Evolutionary conservation across 2,797 vertebrate species (phyloP).

Genomic region (Intellagama lesueurii): DNA sequence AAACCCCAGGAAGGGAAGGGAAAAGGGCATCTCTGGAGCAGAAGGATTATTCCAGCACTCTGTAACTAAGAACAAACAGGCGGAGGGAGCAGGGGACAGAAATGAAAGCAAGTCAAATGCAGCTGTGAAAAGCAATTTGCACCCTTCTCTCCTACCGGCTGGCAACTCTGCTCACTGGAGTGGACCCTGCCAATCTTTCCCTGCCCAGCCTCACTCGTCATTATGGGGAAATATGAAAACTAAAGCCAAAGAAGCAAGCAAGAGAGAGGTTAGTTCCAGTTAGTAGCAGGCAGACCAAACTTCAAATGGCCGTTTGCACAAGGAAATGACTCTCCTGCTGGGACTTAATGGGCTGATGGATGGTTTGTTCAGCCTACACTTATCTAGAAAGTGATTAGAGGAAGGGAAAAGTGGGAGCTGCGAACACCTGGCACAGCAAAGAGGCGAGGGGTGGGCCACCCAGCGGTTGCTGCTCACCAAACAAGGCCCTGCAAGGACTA

Average conservation of each 20-base stretch:
- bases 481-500: not conserved
- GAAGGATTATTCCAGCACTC: too few relatives aligned
- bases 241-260: not conserved
- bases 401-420: not conserved
- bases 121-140: not conserved
- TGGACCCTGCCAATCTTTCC: not conserved
- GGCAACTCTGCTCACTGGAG: slow-evolving; percentile 1
- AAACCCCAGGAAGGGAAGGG: not conserved
- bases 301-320: slow-evolving; percentile 35
- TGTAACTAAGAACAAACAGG: not conserved
- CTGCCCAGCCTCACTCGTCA: slow-evolving; percentile 24
- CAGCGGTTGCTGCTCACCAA: not conserved
- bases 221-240: not conserved
- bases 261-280: not conserved
- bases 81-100: not conserved
- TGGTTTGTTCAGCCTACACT: slow-evolving; percentile 6
- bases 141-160: not conserved
- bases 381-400: slow-evolving; percentile 11
- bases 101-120: not conserved
- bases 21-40: not conserved
- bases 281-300: slow-evolving; percentile 21
- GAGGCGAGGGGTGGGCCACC: not conserved
- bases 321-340: slow-evolving; percentile 43
- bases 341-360: slow-evolving; percentile 44
- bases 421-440: not conserved